Conservation (phyloP, 2,888 invertebrate species). For the Pterostichus madidus region DNA sequence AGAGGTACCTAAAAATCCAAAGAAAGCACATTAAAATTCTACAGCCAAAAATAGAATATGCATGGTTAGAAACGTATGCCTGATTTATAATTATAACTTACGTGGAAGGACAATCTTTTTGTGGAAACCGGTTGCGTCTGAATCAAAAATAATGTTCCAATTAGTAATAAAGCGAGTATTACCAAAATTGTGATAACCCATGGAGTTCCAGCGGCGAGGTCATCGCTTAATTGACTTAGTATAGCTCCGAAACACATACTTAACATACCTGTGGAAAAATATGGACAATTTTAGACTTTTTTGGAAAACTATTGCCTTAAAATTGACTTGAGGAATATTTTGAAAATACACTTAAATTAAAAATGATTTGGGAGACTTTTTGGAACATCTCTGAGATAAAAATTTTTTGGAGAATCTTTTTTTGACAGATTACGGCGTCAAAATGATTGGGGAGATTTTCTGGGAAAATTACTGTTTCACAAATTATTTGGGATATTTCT, state of each 20-base stretch:
- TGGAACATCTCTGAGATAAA: too few relatives aligned
- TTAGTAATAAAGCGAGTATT: slow-evolving; percentile 71
- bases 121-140: slow-evolving; percentile 83
- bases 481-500: too few relatives aligned
- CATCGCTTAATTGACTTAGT: slow-evolving; percentile 73
- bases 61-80: too few relatives aligned
- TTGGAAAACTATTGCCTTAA: not conserved
- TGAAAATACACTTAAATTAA: too few relatives aligned
- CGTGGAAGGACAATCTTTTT: slow-evolving; percentile 68
- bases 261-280: slow-evolving; percentile 72
- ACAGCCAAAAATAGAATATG: too few relatives aligned
- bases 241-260: slow-evolving; percentile 74
- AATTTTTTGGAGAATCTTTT: too few relatives aligned
- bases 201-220: slow-evolving; percentile 74
- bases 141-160: slow-evolving; percentile 79
- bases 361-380: too few relatives aligned
- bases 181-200: slow-evolving; percentile 74
- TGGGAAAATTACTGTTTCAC: too few relatives aligned
- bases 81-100: slow-evolving; percentile 17
- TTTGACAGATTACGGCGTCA: too few relatives aligned
- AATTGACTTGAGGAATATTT: not conserved
- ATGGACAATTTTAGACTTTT: not conserved
- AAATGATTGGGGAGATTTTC: too few relatives aligned
- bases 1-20: slow-evolving; percentile 85
- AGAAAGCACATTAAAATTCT: not conserved